These are phyloP conservation scores for Knipowitschia caucasica DNA, from an alignment of 2,797 vertebrate species.

Conservation along the genomic window DNA sequence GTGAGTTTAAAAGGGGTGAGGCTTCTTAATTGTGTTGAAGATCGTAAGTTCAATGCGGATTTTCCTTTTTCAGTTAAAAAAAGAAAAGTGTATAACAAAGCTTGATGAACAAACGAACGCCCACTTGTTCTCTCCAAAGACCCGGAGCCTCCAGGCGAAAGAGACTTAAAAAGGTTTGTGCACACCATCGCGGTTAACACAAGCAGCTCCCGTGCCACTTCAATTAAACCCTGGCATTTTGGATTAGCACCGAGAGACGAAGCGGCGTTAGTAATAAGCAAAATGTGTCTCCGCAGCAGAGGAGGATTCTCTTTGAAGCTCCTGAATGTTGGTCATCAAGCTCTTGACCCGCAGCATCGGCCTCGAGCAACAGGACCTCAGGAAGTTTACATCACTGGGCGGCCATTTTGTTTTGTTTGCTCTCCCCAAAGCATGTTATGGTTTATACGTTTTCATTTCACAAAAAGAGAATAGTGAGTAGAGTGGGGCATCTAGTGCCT, in stretches of 20 bases:
- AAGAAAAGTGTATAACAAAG: slow-evolving; percentile 50
- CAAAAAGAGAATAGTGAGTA: too few relatives aligned
- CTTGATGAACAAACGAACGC: slow-evolving; percentile 60
- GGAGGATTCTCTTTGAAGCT: slow-evolving; percentile 45
- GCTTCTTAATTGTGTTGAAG: slow-evolving; percentile 53
- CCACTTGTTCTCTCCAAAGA: slow-evolving; percentile 59
- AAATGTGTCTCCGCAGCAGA: slow-evolving; percentile 25
- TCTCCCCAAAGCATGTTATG: slow-evolving; percentile 26
- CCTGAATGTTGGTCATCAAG: slow-evolving; percentile 33
- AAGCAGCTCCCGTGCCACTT: slow-evolving; percentile 42
- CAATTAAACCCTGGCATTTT: slow-evolving; percentile 53
- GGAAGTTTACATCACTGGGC: slow-evolving; percentile 40
- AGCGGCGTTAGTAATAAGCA: slow-evolving; percentile 26
- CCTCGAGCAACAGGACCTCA: slow-evolving; percentile 31
- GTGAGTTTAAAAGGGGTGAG: slow-evolving; percentile 60
- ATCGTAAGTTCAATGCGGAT: slow-evolving; percentile 48
- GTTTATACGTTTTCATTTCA: too few relatives aligned
- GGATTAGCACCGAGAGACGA: slow-evolving; percentile 37
- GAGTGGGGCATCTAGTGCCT: too few relatives aligned
- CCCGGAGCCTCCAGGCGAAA: slow-evolving; percentile 48
- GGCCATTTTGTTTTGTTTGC: slow-evolving; percentile 28
- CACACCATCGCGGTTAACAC: slow-evolving; percentile 48
- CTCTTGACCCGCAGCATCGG: slow-evolving; percentile 30
- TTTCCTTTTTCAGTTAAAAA: slow-evolving; percentile 50
- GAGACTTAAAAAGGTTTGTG: slow-evolving; percentile 58